phyloP scores from a whole-genome alignment of 2,797 vertebrate species.

The Microhierax caerulescens region DNA sequence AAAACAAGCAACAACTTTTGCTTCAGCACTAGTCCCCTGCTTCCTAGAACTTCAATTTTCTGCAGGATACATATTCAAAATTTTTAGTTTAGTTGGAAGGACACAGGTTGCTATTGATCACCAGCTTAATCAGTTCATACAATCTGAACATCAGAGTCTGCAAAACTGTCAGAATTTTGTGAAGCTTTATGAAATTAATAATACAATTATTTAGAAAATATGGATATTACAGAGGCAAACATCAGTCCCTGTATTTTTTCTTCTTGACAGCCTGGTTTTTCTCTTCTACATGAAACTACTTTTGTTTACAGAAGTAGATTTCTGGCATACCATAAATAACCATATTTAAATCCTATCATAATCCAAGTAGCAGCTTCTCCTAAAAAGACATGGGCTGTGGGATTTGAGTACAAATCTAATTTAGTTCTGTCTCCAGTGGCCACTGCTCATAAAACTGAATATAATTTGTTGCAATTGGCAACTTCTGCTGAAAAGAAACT shows the following conservation, averaged over 20 bases:
- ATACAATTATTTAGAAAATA: not conserved
- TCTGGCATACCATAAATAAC: constrained; percentile 31
- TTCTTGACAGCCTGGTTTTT: not conserved
- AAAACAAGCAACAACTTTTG: not conserved
- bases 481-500: constrained; percentile 31
- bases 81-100: not conserved
- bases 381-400: not conserved
- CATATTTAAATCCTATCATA: constrained; percentile 7
- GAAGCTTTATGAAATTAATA: not conserved
- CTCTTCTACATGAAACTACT: not conserved
- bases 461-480: constrained; percentile 41
- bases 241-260: not conserved
- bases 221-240: not conserved
- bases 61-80: not conserved
- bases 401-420: constrained; percentile 60
- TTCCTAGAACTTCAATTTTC: not conserved
- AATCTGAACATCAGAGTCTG: not conserved
- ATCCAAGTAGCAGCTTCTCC: not conserved
- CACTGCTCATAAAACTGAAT: constrained; percentile 38
- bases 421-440: constrained; percentile 30
- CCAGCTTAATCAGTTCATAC: not conserved
- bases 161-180: not conserved
- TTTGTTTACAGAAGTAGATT: constrained; percentile 26
- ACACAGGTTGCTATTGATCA: not conserved
- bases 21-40: not conserved